Evolutionary conservation across 2,888 invertebrate species (phyloP).

Genomic region (Volucella zonaria): DNA sequence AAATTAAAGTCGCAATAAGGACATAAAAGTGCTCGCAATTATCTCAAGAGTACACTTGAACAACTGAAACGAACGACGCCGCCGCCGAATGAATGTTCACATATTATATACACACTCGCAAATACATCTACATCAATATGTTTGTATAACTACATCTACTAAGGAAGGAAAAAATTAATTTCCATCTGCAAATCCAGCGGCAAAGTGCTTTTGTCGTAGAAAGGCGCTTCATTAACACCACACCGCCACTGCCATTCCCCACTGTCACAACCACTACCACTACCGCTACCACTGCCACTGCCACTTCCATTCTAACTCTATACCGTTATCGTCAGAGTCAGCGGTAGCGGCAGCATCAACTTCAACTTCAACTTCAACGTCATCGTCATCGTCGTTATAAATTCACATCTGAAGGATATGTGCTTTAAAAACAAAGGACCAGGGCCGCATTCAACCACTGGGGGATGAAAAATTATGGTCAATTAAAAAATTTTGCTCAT

Average conservation of each 20-base stretch:
- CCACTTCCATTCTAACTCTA: no score
- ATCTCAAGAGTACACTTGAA: constrained; percentile 71
- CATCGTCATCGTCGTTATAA: constrained; percentile 1
- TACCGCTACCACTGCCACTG: background rate
- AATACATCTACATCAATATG: background rate
- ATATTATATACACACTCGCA: constrained; percentile 4
- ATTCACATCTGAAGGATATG: constrained; percentile 46
- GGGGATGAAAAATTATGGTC: constrained; percentile 56
- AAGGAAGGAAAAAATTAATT: constrained; percentile 55
- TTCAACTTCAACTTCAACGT: constrained; percentile 5
- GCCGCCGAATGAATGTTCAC: constrained; percentile 1
- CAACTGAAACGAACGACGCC: constrained; percentile 52
- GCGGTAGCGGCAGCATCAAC: background rate
- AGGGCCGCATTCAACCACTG: background rate
- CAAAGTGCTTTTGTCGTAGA: constrained; percentile 70
- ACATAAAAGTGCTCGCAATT: constrained; percentile 73
- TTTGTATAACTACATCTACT: no score
- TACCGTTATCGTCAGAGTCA: no score
- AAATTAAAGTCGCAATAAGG: constrained; percentile 74
- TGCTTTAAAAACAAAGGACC: constrained; percentile 37
- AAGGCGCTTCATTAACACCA: constrained; percentile 70
- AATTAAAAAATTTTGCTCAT: constrained; percentile 61
- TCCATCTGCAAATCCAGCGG: constrained; percentile 71
- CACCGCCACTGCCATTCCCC: constrained; percentile 2
- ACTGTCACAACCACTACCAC: background rate